Evolutionary conservation across 1,140 invertebrate genomes (phyloP).

Genomic region (Drosophila lini): DNA sequence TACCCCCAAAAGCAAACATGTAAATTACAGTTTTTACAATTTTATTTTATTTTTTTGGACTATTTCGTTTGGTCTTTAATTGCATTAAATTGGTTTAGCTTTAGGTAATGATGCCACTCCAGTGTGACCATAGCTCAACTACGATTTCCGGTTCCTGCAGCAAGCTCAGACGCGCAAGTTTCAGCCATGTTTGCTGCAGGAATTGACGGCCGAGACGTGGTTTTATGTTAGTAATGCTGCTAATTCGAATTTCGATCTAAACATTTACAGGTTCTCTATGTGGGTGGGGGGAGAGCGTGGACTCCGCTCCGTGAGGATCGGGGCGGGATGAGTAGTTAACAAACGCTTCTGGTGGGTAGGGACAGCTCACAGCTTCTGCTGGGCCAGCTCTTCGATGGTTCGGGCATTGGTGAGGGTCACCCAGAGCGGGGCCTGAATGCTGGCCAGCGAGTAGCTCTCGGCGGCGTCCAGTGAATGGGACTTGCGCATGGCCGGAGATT

Average conservation of each 20-base stretch:
- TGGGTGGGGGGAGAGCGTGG: background rate
- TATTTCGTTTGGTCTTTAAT: slow-evolving; percentile 54
- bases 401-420: slow-evolving; percentile 88
- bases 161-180: slow-evolving; percentile 94
- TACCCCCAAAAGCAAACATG: no score
- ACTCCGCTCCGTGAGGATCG: background rate
- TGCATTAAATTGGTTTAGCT: slow-evolving; percentile 15
- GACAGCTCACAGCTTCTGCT: slow-evolving; percentile 66
- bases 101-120: slow-evolving; percentile 75
- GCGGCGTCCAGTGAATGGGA: slow-evolving; percentile 72
- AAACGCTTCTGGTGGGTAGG: slow-evolving; percentile 17
- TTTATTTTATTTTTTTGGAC: slow-evolving; percentile 25
- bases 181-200: slow-evolving; percentile 93
- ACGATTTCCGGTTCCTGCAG: slow-evolving; percentile 93
- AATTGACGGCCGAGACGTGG: slow-evolving; percentile 87
- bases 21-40: slow-evolving; percentile 23
- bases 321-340: slow-evolving; percentile 15
- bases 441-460: slow-evolving; percentile 69
- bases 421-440: slow-evolving; percentile 87
- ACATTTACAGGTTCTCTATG: slow-evolving; percentile 43
- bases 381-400: slow-evolving; percentile 84
- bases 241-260: slow-evolving; percentile 46
- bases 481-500: slow-evolving; percentile 59
- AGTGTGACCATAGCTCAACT: slow-evolving; percentile 95
- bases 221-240: slow-evolving; percentile 28